Evolutionary conservation across 2,797 vertebrate species (phyloP).

Genomic region (Sebastes baramenuke): DNA sequence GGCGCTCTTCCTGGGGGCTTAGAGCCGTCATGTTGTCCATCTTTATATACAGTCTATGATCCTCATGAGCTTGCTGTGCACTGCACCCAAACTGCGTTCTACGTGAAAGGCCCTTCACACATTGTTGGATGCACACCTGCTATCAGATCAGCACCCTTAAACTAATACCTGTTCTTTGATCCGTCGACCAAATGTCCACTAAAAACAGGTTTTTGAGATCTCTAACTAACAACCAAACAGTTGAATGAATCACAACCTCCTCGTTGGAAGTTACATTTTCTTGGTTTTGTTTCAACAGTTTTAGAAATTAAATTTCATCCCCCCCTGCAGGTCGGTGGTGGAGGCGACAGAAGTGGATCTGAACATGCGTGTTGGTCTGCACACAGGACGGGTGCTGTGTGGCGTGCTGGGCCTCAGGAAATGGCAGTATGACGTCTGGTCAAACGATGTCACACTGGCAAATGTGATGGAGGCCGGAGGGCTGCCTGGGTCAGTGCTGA

Average conservation of each 20-base stretch:
- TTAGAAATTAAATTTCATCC: not conserved
- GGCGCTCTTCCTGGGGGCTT: no score
- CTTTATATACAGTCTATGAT: no score
- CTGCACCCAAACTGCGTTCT: no score
- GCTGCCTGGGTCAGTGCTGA: conserved; percentile 91
- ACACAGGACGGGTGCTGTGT: conserved; percentile 96
- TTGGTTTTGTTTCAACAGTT: not conserved
- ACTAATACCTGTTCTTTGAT: not conserved
- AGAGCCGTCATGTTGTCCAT: no score
- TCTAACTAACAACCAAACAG: not conserved
- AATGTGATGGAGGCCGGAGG: conserved; percentile 99
- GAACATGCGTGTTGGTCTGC: conserved; percentile 98
- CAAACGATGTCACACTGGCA: conserved; percentile 98
- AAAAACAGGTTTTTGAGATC: not conserved
- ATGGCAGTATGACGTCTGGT: conserved; percentile 99
- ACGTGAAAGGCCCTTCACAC: no score
- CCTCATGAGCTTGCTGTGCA: no score
- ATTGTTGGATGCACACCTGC: not conserved
- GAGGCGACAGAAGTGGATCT: conserved; percentile 98
- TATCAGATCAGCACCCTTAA: not conserved
- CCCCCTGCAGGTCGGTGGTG: conserved; percentile 89
- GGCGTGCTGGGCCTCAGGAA: conserved; percentile 97
- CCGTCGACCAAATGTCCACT: not conserved
- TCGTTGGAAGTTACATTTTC: not conserved
- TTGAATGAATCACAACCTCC: not conserved